A percentile compares a stretch with the other conserved stretches of the same genome.
These are phyloP conservation scores for Podargus strigoides DNA, from an alignment of 2,797 vertebrate genomes.

Conservation along the genomic window DNA sequence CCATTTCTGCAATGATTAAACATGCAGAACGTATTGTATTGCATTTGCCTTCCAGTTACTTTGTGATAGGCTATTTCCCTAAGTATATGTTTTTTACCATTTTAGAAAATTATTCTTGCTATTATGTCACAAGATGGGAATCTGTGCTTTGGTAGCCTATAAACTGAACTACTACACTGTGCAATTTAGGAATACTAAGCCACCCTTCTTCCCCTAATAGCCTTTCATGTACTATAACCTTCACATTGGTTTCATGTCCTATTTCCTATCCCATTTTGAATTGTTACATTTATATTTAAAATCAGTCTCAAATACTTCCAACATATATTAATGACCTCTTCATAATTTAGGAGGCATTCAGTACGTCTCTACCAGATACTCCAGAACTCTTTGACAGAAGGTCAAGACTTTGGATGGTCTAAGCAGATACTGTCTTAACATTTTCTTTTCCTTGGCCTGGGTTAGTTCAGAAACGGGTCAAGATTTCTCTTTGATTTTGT, in stretches of 20 bases:
- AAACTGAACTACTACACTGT: neutral
- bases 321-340: neutral
- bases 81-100: neutral
- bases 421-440: fast-evolving
- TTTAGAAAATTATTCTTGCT: neutral
- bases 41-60: neutral
- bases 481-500: neutral
- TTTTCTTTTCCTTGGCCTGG: neutral
- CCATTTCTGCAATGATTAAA: neutral
- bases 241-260: neutral
- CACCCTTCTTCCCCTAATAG: neutral
- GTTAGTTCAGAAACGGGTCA: neutral
- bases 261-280: neutral
- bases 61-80: neutral
- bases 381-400: neutral
- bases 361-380: neutral
- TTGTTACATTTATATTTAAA: constrained; percentile 37
- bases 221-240: neutral
- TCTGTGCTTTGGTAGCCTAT: neutral
- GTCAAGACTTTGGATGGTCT: neutral
- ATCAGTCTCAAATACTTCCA: neutral
- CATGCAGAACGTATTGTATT: neutral
- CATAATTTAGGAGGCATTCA: neutral
- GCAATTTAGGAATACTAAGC: neutral
- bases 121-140: neutral